These are phyloP conservation scores for Eupithecia subumbrata DNA, from an alignment of 2,888 invertebrate genomes.

Conservation along the genomic window DNA sequence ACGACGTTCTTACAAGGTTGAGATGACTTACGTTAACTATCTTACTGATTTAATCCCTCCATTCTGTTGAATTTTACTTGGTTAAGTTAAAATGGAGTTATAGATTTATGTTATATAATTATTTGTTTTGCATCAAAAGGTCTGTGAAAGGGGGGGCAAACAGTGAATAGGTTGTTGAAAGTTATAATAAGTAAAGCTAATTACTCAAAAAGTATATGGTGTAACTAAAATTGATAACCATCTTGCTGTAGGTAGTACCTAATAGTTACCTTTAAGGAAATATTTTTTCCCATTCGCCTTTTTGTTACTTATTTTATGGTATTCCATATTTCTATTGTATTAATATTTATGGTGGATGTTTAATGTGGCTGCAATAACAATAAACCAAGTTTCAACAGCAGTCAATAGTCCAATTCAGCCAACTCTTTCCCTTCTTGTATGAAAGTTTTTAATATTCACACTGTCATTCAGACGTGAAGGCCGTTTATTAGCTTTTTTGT, in stretches of 20 bases:
- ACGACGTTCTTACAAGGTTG: constrained; percentile 1
- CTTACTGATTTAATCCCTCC: neutral
- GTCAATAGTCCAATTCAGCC: neutral
- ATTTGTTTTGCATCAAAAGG: neutral
- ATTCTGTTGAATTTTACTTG: neutral
- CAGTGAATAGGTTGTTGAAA: too few species aligned
- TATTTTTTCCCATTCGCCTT: neutral
- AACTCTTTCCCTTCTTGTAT: neutral
- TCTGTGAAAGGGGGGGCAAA: too few species aligned
- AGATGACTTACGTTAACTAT: constrained; percentile 4
- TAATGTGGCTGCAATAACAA: neutral
- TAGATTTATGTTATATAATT: neutral
- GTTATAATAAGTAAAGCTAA: too few species aligned
- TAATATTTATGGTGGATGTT: neutral
- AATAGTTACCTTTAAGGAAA: neutral
- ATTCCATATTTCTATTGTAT: neutral
- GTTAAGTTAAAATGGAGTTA: neutral
- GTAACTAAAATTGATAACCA: neutral
- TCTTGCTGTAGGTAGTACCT: neutral
- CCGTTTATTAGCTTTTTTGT: too few species aligned
- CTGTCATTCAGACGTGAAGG: too few species aligned
- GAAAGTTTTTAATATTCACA: too few species aligned
- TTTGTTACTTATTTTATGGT: neutral
- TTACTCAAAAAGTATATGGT: neutral
- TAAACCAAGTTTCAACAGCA: neutral